These are phyloP conservation scores for Gopherus evgoodei DNA, from an alignment of 2,113 vertebrate species.

Conservation along the genomic window DNA sequence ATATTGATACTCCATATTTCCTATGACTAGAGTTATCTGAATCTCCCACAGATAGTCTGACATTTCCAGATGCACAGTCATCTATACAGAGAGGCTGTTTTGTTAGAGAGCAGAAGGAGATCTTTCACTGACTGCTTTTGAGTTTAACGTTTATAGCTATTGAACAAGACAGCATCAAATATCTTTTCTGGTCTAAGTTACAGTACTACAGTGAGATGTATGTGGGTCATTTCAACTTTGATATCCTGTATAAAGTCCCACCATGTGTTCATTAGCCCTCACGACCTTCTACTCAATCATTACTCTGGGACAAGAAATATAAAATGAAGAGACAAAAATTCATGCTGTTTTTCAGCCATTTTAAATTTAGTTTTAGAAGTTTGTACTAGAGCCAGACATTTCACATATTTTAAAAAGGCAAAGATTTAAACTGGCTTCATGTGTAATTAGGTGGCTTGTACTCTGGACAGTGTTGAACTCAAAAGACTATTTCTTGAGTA, in stretches of 20 bases:
- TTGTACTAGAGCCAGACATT: slow-evolving; percentile 10
- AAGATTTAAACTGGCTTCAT: not conserved
- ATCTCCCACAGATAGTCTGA: slow-evolving; percentile 12
- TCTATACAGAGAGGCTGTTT: not conserved
- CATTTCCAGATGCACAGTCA: not conserved
- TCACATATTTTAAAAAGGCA: not conserved
- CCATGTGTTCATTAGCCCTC: slow-evolving; percentile 41
- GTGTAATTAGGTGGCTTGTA: not conserved
- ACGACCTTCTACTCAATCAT: slow-evolving; percentile 19
- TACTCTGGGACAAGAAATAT: not conserved
- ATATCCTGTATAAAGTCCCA: not conserved
- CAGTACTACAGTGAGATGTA: not conserved
- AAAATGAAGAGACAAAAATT: slow-evolving; percentile 12
- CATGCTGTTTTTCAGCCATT: slow-evolving; percentile 17
- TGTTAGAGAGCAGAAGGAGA: slow-evolving; percentile 1
- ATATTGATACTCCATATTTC: not conserved
- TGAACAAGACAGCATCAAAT: slow-evolving; percentile 12
- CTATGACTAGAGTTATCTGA: not conserved
- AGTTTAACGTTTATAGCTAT: not conserved
- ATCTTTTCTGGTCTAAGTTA: not conserved
- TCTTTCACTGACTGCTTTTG: not conserved
- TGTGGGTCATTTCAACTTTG: not conserved
- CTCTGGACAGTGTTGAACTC: not conserved
- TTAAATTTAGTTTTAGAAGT: slow-evolving; percentile 2
- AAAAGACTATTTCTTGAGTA: slow-evolving; percentile 39